Evolutionary conservation across 2,797 vertebrate genomes (phyloP).

Genomic region (Premnoplex brunnescens): DNA sequence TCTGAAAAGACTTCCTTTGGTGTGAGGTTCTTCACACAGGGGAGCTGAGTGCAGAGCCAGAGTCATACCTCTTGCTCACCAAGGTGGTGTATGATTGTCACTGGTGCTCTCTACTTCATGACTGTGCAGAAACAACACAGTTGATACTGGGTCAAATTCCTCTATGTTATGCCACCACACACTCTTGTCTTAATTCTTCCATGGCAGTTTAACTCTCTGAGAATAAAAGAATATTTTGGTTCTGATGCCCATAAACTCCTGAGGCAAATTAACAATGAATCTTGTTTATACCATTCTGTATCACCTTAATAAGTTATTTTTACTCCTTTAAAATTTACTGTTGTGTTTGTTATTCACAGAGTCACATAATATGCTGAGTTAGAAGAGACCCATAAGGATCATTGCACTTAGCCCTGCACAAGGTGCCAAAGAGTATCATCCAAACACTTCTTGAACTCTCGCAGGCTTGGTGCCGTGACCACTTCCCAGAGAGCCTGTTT

Average conservation of each 20-base stretch:
- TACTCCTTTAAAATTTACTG: neutral
- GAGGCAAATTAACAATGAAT: neutral
- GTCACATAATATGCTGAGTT: neutral
- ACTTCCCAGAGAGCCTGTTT: neutral
- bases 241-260: neutral
- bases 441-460: neutral
- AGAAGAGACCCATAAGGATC: neutral
- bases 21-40: neutral
- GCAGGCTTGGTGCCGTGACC: neutral
- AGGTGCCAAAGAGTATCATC: neutral
- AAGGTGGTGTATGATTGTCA: neutral
- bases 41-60: neutral
- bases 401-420: neutral
- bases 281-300: neutral
- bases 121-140: neutral
- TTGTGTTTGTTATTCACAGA: neutral
- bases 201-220: neutral
- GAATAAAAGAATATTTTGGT: neutral
- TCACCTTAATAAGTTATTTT: neutral
- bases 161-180: neutral
- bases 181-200: neutral
- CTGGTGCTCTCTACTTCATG: neutral
- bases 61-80: neutral
- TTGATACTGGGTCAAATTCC: neutral
- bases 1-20: neutral